Base-by-base conservation (phyloP, 1,140 invertebrate species). In the Aphelinus atriplicis region DNA sequence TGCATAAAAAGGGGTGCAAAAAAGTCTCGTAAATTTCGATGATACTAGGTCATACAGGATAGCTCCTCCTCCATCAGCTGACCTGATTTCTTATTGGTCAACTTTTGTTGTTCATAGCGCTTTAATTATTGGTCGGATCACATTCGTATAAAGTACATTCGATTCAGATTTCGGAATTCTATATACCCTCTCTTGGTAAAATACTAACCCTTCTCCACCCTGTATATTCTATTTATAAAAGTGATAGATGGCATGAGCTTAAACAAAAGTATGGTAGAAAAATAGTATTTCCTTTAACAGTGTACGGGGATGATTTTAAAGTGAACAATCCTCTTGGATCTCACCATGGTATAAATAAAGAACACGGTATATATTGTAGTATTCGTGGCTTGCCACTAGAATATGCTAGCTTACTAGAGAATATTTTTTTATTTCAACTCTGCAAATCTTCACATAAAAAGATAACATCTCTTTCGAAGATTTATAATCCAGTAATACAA, bases 301-400 rank as follows among this genome's bases (percentile, higher is more conserved):
- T 82, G 10, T 84, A 81, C 75, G 81, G 78, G 53, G 84, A 85
- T 70, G 84, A 85, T 68, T 78, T 82, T 62, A 82, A 84, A 77
- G 77, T 81, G 26, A 82, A 83, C 57, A 85, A 85, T 74, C 77
- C 80, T 7, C 62, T 84, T 10, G 80, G 83, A 10, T 79, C 81
- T 46, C 78, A 84, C 73, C 65, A 78, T 47, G 76, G 43, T 56
- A 48, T 80, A 26, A 80, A 83, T 70, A 83, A 84, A 80, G 45
- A 83, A n/a, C 78, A 83, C 50, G 77, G 72, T 42, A 72, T 83
- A 3, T 84, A 84, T 75, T 79, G 67, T 78, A 67, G 47, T 69
- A 72, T 85, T 50, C 60, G 78, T 48, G 77, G 78, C 57, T 77
- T 84, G 53, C 82, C 26, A 26, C 26, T 0, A 26, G 26, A 26